phyloP scores from a whole-genome alignment of 2,888 invertebrate species.

The Andricus quercusramuli region DNA sequence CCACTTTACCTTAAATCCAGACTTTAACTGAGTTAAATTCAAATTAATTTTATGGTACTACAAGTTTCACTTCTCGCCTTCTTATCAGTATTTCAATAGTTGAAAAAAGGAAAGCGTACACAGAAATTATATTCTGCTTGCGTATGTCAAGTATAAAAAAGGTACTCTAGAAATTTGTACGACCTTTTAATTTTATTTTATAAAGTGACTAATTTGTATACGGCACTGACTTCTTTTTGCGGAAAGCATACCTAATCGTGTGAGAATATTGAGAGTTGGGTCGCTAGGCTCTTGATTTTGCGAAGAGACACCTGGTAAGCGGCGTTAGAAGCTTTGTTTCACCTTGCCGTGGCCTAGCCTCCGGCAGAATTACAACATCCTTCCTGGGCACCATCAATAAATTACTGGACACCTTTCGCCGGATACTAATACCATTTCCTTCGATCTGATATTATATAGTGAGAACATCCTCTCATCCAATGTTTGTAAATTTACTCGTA shows the following conservation, averaged over 20 bases:
- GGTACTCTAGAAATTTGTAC: background rate
- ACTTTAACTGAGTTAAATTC: no score
- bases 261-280: constrained; percentile 14
- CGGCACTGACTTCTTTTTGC: constrained; percentile 29
- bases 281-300: constrained; percentile 19
- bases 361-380: constrained; percentile 60
- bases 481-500: background rate
- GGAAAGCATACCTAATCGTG: constrained; percentile 28
- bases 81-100: no score
- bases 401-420: constrained; percentile 16
- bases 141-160: background rate
- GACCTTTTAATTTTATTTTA: background rate
- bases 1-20: no score
- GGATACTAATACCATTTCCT: background rate
- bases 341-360: constrained; percentile 78
- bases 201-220: constrained; percentile 2
- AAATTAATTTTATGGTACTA: no score
- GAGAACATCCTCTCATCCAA: background rate
- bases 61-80: no score
- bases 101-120: no score
- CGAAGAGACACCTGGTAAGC: constrained; percentile 68
- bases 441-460: background rate
- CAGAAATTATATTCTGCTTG: no score
- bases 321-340: constrained; percentile 64
- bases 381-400: constrained; percentile 43